Base-by-base conservation (phyloP, 1,140 invertebrate species). In the Meloidogyne hapla region DNA sequence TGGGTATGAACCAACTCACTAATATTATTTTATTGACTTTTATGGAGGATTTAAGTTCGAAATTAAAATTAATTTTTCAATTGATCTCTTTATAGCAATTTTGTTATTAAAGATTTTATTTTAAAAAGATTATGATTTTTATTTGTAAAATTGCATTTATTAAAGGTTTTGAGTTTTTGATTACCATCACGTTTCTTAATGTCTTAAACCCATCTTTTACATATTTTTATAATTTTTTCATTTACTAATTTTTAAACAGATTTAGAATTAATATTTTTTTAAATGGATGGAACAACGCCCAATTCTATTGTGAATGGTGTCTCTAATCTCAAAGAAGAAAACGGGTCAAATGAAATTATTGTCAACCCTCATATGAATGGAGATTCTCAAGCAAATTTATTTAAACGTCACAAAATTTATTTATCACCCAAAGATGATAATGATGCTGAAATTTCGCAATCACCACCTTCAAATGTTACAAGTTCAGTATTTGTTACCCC, bases 1-100 rank as follows among this genome's bases (percentile, higher is more conserved):
- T 77, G 96, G 89, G 0, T 87, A 38, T 48, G 72, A 56, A 18
- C 18, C 48, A n/a, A 4, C 4, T n/a, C 5, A 42, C 40, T 42
- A 42, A 56, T n/a, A 56, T n/a, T n/a, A 4, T 48, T 15, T 48
- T 48, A 48, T 48, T 48, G 45, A 48, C 4, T 15, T 48, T 48
- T 48, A 48, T 48, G 15, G 15, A 15, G 1, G 15, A 48, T 48
- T 18, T 15, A 18, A 15, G 15, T 42, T 42, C 10, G 12, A 4
- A 56, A 33, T 33, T n/a, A 56, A 56, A 56, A 18, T 56, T 15
- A 42, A 56, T n/a, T 56, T n/a, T 56, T 56, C 18, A 56, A 56
- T n/a, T 4, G 18, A 56, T 56, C 48, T 56, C 18, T 56, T 56
- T 18, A 56, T 56, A n/a, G 6, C 18, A n/a, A n/a, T 56, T 48